A percentile compares a stretch with the other conserved stretches of the same genome.
These are phyloP conservation scores for Turritopsis rubra DNA, from an alignment of 30 jellyfish, hydroid and myxozoan genomes.

Conservation along the genomic window DNA sequence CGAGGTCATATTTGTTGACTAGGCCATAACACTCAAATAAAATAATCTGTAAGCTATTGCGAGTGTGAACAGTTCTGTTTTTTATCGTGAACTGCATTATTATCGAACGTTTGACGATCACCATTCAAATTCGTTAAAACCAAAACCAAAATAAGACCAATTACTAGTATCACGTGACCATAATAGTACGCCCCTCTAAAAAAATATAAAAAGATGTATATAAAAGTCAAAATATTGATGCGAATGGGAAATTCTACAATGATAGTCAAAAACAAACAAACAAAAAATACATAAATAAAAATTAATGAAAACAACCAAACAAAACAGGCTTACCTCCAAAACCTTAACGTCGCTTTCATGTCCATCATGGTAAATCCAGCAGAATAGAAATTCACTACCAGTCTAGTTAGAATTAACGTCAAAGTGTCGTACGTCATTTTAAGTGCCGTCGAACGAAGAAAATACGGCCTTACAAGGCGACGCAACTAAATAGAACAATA, in stretches of 20 bases:
- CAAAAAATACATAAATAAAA: too few relatives aligned
- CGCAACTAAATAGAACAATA: constrained; percentile 31
- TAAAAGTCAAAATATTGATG: background rate
- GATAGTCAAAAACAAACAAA: too few relatives aligned
- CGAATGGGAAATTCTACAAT: too few relatives aligned
- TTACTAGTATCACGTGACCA: constrained; percentile 19
- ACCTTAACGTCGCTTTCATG: constrained; percentile 16
- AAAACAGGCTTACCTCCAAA: constrained; percentile 24
- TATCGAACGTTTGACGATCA: background rate
- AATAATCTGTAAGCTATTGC: too few relatives aligned
- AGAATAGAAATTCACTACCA: constrained; percentile 23
- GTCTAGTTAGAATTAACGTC: constrained; percentile 21
- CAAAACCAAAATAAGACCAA: constrained; percentile 17
- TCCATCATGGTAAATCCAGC: constrained; percentile 33
- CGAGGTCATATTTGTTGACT: too few relatives aligned
- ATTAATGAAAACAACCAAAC: background rate
- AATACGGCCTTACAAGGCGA: constrained; percentile 26
- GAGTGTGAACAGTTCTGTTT: background rate
- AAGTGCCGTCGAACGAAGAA: background rate
- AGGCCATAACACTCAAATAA: too few relatives aligned
- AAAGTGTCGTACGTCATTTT: constrained; percentile 12
- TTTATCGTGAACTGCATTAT: background rate
- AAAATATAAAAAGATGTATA: background rate
- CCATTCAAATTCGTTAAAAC: constrained; percentile 1
- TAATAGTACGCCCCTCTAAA: constrained; percentile 3